Percentiles rank a stretch among this genome's conserved stretches.
These are phyloP conservation scores for Laterallus jamaicensis DNA, from an alignment of 2,113 vertebrate species.

Conservation along the genomic window DNA sequence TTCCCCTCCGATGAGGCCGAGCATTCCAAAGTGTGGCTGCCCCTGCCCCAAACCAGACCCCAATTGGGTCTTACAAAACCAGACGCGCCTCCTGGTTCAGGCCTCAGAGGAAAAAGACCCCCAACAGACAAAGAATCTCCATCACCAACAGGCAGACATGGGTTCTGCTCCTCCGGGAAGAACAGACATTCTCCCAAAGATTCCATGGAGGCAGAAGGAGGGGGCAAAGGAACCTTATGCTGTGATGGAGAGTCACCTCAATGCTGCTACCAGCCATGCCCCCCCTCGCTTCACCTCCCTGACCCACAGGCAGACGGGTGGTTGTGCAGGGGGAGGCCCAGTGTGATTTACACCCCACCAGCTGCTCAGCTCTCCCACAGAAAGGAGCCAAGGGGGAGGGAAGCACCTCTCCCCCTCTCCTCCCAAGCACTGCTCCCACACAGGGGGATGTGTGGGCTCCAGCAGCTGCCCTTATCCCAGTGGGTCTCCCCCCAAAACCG, in stretches of 20 bases:
- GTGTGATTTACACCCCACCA: slow-evolving; percentile 29
- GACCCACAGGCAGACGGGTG: background rate
- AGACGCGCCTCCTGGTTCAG: background rate
- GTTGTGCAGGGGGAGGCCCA: background rate
- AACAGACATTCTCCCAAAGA: background rate
- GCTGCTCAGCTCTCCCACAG: background rate
- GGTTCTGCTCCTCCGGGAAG: background rate
- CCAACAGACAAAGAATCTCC: background rate
- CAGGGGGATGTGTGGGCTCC: background rate
- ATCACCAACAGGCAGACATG: background rate
- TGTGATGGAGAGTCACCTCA: background rate
- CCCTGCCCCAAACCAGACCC: background rate
- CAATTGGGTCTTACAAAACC: background rate
- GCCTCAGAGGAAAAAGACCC: background rate
- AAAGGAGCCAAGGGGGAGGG: background rate
- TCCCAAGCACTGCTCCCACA: rapidly evolving
- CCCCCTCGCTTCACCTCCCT: background rate
- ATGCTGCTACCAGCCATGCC: background rate
- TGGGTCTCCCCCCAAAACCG: rapidly evolving
- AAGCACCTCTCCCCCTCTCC: background rate
- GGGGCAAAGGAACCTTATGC: background rate
- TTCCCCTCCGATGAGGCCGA: rapidly evolving
- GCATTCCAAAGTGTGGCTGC: rapidly evolving
- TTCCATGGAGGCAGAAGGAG: rapidly evolving
- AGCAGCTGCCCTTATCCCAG: background rate